Evolutionary conservation across 1,140 invertebrate genomes (phyloP), one percentile per base, ranked within the genome.

Genomic region (Battus philenor): DNA sequence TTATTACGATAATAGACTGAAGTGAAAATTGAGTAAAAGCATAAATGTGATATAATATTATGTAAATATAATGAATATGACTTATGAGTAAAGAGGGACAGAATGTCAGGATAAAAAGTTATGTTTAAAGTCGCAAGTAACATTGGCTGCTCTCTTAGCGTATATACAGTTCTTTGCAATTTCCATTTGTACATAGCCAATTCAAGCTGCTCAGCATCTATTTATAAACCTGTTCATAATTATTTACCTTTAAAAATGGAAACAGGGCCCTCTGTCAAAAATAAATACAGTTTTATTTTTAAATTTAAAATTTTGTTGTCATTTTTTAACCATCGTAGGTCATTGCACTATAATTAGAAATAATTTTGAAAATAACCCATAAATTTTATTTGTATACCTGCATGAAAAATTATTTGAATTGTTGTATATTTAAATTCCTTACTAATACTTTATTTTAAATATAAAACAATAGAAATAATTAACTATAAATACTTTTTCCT

Each of bases 211-310:
- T 55, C 65, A 64, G 54, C 46, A 54, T 47, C 34, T 67, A 56
- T 68, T 62, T 66, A 55, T 65, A 54, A 38, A 49, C 49, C 55
- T 59, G 59, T 59, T 60, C 52, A 63, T 66, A 63, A 59, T n/a
- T n/a, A n/a, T 70, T 81, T 81, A 81, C 77, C 77, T 81, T 84
- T 84, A 80, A 75, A 82, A 68, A 84, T 59, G 52, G 80, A 77
- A 63, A 69, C 78, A 75, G 80, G 77, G 59, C 58, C 47, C 68
- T 82, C 80, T 81, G 77, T 80, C 68, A 64, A 74, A 80, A 80
- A 84, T 70, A 80, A 76, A 80, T 63, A 58, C 44, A 54, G 33
- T 29, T 60, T 59, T 61, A 56, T 52, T 47, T 24, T 39, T n/a
- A n/a, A n/a, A n/a, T n/a, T n/a, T n/a, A n/a, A n/a, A n/a, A n/a